Evolutionary conservation across 1,140 invertebrate species (phyloP).

Genomic region (Leptoteleia sp.): DNA sequence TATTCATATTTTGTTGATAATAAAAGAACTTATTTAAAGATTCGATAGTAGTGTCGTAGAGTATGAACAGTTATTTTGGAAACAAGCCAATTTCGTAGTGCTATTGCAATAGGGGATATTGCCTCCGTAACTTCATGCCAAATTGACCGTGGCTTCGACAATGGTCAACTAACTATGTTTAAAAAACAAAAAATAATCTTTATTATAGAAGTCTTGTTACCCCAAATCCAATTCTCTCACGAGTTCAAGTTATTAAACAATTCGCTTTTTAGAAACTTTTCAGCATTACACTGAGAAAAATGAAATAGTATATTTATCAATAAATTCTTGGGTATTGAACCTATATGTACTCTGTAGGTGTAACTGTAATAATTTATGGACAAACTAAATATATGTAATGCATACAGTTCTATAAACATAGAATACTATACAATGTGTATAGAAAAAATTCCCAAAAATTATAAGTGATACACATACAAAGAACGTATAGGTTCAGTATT

Average conservation of each 20-base stretch:
- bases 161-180: slow-evolving; percentile 49
- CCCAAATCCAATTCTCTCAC: neutral
- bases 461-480: too few relatives aligned
- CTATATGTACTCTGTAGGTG: too few relatives aligned
- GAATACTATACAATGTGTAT: too few relatives aligned
- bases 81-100: slow-evolving; percentile 43
- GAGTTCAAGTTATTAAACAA: slow-evolving; percentile 14
- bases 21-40: slow-evolving; percentile 48
- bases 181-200: slow-evolving; percentile 38
- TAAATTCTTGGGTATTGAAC: neutral
- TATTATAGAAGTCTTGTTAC: slow-evolving; percentile 22
- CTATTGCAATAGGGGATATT: slow-evolving; percentile 41
- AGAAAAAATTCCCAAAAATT: too few relatives aligned
- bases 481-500: too few relatives aligned
- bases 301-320: too few relatives aligned
- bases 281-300: too few relatives aligned
- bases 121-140: slow-evolving; percentile 46
- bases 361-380: too few relatives aligned
- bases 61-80: slow-evolving; percentile 46
- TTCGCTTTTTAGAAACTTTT: slow-evolving; percentile 2
- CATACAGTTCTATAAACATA: too few relatives aligned
- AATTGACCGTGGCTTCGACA: slow-evolving; percentile 54
- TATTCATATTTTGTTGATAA: slow-evolving; percentile 21
- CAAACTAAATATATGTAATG: too few relatives aligned
- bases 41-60: slow-evolving; percentile 36